Base-by-base conservation (phyloP, 2,888 invertebrate species). In the Plemyria rubiginata region DNA sequence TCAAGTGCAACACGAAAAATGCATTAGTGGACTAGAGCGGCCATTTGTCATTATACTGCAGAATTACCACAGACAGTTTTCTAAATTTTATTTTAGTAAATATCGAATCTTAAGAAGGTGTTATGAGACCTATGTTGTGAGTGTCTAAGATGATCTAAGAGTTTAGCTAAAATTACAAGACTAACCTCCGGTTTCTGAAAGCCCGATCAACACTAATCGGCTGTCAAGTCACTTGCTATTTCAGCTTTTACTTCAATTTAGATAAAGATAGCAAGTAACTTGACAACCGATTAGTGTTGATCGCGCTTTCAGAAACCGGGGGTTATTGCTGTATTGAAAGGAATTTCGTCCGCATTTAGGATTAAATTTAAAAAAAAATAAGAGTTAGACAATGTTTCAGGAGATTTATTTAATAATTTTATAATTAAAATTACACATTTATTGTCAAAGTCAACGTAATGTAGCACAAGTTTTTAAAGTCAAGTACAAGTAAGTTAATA, bases 1-100 rank as follows among this genome's bases (percentile, higher is more conserved):
- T 90, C 92, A 88, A 92, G 90, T 90, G 92, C 90, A 91, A 90
- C 92, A 92, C 88, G 92, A 90, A 91, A 92, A 92, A 90, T 92
- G 92, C 92, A 92, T 92, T 92, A 92, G 86, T 73, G 74, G 75
- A 69, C 60, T 74, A 70, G 72, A 73, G 75, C 74, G 80, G 70
- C 80, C 83, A 88, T 91, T 86, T 81, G 81, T 91, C 89, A 87
- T 82, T 87, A 87, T 86, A 85, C 85, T 80, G 77, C 68, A 72
- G 72, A 46, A 45, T 53, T 43, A 38, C 16, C 16, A 6, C 57
- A 36, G 32, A 58, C 8, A 16, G n/a, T n/a, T n/a, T 52, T 45
- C 36, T 13, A 29, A 13, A 38, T 11, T 38, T 4, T 32, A 8
- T 11, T 38, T 38, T 38, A 38, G 41, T 16, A 16, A 45, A 45